Evolutionary conservation across 1,140 invertebrate genomes (phyloP).

Genomic region (Scylla paramamosain): DNA sequence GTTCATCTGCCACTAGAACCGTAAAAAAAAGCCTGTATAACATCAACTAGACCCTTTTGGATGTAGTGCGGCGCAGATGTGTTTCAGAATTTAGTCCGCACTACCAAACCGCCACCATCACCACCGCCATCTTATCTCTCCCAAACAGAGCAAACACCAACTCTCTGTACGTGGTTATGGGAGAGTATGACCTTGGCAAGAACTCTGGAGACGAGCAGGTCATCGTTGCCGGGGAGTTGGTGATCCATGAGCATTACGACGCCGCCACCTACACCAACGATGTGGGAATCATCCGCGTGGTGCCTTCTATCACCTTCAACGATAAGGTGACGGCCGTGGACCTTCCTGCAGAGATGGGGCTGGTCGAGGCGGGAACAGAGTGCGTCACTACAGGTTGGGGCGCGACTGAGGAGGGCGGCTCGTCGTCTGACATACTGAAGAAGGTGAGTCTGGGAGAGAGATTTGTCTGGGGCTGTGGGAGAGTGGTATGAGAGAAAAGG

Average conservation of each 20-base stretch:
- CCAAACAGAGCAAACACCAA: not conserved
- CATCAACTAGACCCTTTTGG: no score
- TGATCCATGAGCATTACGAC: constrained; percentile 43
- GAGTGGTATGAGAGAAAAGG: no score
- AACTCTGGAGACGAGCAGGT: constrained; percentile 45
- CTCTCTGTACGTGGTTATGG: not conserved
- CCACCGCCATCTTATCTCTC: not conserved
- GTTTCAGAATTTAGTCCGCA: not conserved
- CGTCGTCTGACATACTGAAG: constrained; percentile 16
- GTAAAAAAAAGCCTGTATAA: no score
- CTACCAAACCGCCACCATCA: not conserved
- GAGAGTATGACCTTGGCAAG: constrained; percentile 17
- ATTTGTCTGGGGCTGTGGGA: no score
- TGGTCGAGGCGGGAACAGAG: not conserved
- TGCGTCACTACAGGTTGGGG: constrained; percentile 56
- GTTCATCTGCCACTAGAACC: no score
- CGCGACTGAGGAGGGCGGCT: constrained; percentile 3
- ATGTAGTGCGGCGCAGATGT: no score
- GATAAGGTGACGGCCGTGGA: constrained; percentile 29
- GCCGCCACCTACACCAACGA: constrained; percentile 34
- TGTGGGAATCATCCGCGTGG: constrained; percentile 24
- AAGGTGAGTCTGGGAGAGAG: constrained; percentile 3
- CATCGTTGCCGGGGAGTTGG: not conserved
- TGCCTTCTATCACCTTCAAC: not conserved
- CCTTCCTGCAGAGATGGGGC: constrained; percentile 36